A percentile compares a stretch with the other conserved stretches of the same genome.
These are phyloP conservation scores for Aplocera efformata DNA, from an alignment of 2,888 invertebrate genomes.

Conservation along the genomic window DNA sequence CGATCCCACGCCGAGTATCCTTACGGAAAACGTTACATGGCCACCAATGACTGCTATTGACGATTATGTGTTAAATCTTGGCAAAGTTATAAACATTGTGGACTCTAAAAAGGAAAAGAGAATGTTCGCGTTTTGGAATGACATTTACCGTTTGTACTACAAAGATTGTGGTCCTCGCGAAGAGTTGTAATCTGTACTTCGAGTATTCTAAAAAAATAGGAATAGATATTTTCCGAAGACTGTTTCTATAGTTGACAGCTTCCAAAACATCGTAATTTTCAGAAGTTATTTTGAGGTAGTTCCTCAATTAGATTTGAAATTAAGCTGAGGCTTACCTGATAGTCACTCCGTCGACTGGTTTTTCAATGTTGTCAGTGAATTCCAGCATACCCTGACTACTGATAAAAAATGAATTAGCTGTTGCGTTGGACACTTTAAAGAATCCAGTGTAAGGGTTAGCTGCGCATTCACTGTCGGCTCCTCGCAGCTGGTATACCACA, in stretches of 20 bases:
- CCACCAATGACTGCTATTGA: slow-evolving; percentile 44
- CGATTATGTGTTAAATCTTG: slow-evolving; percentile 47
- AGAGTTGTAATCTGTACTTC: slow-evolving; percentile 46
- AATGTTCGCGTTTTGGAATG: slow-evolving; percentile 60
- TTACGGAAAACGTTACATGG: slow-evolving; percentile 47
- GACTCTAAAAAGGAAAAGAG: slow-evolving; percentile 43
- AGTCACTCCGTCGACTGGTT: slow-evolving; percentile 59
- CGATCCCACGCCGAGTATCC: slow-evolving; percentile 48
- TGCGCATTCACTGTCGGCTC: slow-evolving; percentile 44
- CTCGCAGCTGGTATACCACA: slow-evolving; percentile 59
- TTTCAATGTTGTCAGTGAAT: slow-evolving; percentile 68
- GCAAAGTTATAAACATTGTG: slow-evolving; percentile 42
- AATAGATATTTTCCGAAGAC: no score
- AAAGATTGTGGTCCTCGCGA: slow-evolving; percentile 47
- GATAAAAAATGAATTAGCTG: slow-evolving; percentile 67
- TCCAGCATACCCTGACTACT: slow-evolving; percentile 41
- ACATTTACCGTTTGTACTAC: slow-evolving; percentile 54
- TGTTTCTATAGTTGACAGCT: no score
- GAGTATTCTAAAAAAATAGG: no score
- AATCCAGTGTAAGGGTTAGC: slow-evolving; percentile 38
- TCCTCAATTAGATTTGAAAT: no score
- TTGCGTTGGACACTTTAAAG: slow-evolving; percentile 52
- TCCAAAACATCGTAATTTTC: no score
- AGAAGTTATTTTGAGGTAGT: no score
- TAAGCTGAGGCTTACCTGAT: slow-evolving; percentile 58